Evolutionary conservation across 2,113 vertebrate genomes (phyloP).

Genomic region (Solea solea): DNA sequence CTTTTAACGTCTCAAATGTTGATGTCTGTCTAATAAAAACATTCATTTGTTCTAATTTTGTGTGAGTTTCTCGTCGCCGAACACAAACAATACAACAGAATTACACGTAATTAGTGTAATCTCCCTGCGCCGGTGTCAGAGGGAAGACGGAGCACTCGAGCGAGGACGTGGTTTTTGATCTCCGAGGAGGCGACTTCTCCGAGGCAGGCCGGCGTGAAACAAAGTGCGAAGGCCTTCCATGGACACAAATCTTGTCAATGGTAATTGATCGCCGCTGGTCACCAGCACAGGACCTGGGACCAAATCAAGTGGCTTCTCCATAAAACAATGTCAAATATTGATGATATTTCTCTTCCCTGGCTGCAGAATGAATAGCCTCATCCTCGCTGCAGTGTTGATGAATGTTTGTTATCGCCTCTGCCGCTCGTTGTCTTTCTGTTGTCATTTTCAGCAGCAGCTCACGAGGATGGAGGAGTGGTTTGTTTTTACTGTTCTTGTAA

Average conservation of each 20-base stretch:
- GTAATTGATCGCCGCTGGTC: slow-evolving; percentile 83
- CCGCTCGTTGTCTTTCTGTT: slow-evolving; percentile 73
- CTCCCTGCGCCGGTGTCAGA: slow-evolving; percentile 28
- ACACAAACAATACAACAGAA: slow-evolving; percentile 15
- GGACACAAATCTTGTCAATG: slow-evolving; percentile 80
- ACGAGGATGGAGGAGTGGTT: slow-evolving; percentile 12
- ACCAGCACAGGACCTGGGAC: slow-evolving; percentile 77
- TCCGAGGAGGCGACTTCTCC: slow-evolving; percentile 72
- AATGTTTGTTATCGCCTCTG: slow-evolving; percentile 81
- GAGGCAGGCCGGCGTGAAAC: slow-evolving; percentile 63
- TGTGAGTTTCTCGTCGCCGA: slow-evolving; percentile 1
- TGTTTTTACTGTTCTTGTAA: slow-evolving; percentile 2
- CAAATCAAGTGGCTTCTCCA: slow-evolving; percentile 84
- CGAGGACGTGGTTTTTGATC: slow-evolving; percentile 67
- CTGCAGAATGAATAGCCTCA: slow-evolving; percentile 81
- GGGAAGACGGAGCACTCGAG: slow-evolving; percentile 68
- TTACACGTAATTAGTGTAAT: slow-evolving; percentile 46
- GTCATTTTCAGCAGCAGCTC: slow-evolving; percentile 61
- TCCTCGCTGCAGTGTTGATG: slow-evolving; percentile 79
- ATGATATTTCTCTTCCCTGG: slow-evolving; percentile 83
- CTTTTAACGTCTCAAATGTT: too few relatives aligned
- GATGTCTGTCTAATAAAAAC: too few relatives aligned
- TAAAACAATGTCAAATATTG: slow-evolving; percentile 87
- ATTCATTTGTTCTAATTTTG: too few relatives aligned
- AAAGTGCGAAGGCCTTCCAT: slow-evolving; percentile 75